Base-by-base conservation (phyloP, 2,113 vertebrate species). In the Psettodes erumei region DNA sequence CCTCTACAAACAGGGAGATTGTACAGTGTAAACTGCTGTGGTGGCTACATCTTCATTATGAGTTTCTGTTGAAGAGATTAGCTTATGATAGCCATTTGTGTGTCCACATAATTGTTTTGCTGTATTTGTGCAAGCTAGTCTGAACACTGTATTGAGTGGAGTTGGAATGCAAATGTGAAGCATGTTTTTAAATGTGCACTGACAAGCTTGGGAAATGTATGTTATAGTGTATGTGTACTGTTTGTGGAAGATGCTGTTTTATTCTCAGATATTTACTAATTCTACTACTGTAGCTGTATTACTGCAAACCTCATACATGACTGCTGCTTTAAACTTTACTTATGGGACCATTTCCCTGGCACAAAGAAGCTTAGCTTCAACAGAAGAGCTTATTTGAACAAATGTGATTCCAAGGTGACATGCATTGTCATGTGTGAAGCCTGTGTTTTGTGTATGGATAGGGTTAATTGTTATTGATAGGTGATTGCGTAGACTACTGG, bases 101-200 rank as follows among this genome's bases (percentile, higher is more conserved):
- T 86, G 61, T 87, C 71, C 48, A 51, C n/a, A 35, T 78, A 47
- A 30, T 80, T 81, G n/a, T 77, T 59, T 91, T 94, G 28, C 91
- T 91, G 84, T 95, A 88, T 95, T 94, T 93, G 91, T 94, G 86
- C 91, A 90, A 94, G 92, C 89, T 95, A 91, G 92, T 94, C 92
- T 93, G 89, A 88, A 94, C 94, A 93, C 93, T 94, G 93, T 95
- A 93, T 94, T 90, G 92, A 93, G 93, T 93, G 93, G 87, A 93
- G 94, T 94, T 94, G 95, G 94, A 96, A 96, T 97, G 96, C 96
- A 94, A 75, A 90, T 75, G 92, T 96, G 94, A 93, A 95, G 96
- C 96, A 97, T 98, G 96, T 95, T 96, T 93, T 93, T 48, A 95
- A 95, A 94, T 95, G 94, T 97, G 95, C 96, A 95, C 95, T 95